Base-by-base conservation (phyloP, 2,113 vertebrate genomes). In the Microtus oregoni region DNA sequence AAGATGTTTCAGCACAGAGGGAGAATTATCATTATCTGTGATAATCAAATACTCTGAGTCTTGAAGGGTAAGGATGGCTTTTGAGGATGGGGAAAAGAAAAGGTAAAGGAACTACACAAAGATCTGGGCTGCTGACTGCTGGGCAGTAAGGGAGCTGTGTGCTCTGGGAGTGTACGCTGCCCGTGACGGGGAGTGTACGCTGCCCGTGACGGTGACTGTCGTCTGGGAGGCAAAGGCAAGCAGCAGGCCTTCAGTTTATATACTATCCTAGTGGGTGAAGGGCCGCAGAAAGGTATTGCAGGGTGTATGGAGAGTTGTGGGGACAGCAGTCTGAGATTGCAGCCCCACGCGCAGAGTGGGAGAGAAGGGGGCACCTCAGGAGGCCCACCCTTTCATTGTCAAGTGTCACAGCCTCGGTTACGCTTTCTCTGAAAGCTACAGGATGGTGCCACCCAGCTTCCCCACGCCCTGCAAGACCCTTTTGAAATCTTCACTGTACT, bases 11-110 rank as follows among this genome's bases (percentile, higher is more conserved):
- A 44, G 75, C 75, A 82, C 0, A 9, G 9, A 75, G 50, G 41
- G 41, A 41, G 41, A 41, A 41, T 41, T 41, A 41, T 41, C 41
- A 41, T 41, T 41, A 41, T 41, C 41, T 41, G 41, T 61, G 26
- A 65, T 28, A 90, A 89, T 86, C 47, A n/a, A 89, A 75, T 38
- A 52, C 52, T 17, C 68, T 67, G 72, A 52, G 14, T 9, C 41
- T 63, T 77, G 11, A 90, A 95, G 87, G 92, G 30, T 61, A 81
- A 90, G n/a, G 72, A 63, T 70, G 24, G 91, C 63, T 79, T 89
- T 89, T 79, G 17, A 26, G 81, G 61, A 52, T 68, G 13, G 85
- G 44, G 77, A 89, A 86, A 89, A 32, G 41, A 2, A 52, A 92
- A 94, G 73, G 3, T 13, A 63, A 63, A 72, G 26, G 10, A 67